Percentiles rank a stretch among this genome's conserved stretches.
Conservation (phyloP, 2,888 invertebrate genomes). For the Andrena hattorfiana region DNA sequence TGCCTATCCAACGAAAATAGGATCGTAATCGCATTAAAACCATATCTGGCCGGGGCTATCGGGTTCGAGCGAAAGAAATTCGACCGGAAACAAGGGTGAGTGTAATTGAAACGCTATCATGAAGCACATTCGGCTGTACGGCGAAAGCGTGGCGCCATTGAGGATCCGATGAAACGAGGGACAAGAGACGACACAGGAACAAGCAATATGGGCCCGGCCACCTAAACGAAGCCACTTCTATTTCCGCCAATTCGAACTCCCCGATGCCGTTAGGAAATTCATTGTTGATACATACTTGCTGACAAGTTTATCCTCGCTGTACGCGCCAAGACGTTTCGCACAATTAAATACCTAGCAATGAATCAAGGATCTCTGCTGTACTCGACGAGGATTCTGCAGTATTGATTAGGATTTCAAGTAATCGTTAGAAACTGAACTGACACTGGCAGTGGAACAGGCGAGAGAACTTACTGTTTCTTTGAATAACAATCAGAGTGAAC, state of each 20-base stretch:
- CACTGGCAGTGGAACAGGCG: not conserved
- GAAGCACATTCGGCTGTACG: not conserved
- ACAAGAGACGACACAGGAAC: conserved; percentile 10
- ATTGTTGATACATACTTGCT: conserved; percentile 39
- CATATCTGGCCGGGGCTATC: conserved; percentile 8
- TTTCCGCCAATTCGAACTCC: conserved; percentile 13
- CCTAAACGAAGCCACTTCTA: conserved; percentile 18
- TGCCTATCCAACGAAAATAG: not conserved
- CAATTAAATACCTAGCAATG: conserved; percentile 33
- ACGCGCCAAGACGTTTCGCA: conserved; percentile 25
- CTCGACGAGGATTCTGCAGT: conserved; percentile 12
- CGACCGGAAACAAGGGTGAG: not conserved
- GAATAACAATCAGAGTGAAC: not conserved
- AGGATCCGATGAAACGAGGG: conserved; percentile 21
- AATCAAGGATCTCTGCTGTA: not conserved
- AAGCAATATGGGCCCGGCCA: not conserved
- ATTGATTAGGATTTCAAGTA: conserved; percentile 27
- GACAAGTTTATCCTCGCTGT: conserved; percentile 43
- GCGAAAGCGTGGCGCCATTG: conserved; percentile 7
- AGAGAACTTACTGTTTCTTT: not conserved
- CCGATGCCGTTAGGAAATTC: conserved; percentile 12
- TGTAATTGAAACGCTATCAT: conserved; percentile 40
- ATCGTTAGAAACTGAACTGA: not conserved
- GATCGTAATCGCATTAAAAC: conserved; percentile 22
- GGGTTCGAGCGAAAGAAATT: conserved; percentile 26